phyloP scores from a whole-genome alignment of 1,140 invertebrate species.

The Zeugodacus cucurbitae region DNA sequence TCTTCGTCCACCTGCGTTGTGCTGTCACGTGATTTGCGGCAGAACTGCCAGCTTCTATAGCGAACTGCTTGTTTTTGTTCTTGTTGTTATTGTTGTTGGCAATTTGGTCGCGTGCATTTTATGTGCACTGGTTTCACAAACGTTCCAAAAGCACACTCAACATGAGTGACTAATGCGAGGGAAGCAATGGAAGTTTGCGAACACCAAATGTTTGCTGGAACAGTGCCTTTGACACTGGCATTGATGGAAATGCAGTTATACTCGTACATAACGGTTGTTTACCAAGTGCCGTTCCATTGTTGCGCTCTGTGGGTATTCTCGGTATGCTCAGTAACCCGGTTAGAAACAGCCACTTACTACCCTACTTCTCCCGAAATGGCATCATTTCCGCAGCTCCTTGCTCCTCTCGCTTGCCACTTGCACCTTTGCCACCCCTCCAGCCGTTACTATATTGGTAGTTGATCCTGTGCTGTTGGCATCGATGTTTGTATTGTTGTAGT shows the following conservation, averaged over 20 bases:
- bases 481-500: background rate
- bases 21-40: background rate
- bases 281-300: background rate
- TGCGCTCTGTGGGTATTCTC: background rate
- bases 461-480: background rate
- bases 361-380: background rate
- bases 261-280: background rate
- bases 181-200: background rate
- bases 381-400: background rate
- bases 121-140: background rate
- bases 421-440: background rate
- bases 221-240: conserved; percentile 5
- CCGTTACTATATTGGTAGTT: background rate
- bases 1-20: no score
- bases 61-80: background rate
- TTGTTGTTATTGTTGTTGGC: background rate
- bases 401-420: background rate
- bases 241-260: background rate
- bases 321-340: background rate
- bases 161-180: background rate
- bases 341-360: background rate
- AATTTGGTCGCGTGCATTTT: background rate
- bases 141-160: conserved; percentile 9
- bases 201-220: background rate
- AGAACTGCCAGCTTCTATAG: background rate